Evolutionary conservation across 2,113 vertebrate genomes (phyloP).

Genomic region (Zingel zingel): DNA sequence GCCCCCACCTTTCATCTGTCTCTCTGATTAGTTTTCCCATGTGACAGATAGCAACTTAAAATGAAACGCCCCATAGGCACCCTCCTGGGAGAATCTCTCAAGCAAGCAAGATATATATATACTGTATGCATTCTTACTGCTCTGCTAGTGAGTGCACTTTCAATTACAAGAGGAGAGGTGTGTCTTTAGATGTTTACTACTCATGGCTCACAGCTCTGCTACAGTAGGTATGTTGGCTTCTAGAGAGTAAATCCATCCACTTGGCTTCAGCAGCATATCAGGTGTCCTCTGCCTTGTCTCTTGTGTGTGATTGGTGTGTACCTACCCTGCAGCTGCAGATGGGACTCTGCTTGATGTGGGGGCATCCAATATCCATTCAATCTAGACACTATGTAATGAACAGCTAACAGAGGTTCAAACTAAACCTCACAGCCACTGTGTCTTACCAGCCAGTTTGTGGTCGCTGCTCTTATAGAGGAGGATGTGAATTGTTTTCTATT

Average conservation of each 20-base stretch:
- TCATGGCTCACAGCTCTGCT: conserved; percentile 68
- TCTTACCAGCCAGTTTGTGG: background rate
- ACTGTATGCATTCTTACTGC: conserved; percentile 49
- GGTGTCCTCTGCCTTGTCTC: conserved; percentile 73
- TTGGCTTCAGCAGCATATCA: conserved; percentile 70
- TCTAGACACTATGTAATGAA: conserved; percentile 65
- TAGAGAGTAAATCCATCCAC: conserved; percentile 72
- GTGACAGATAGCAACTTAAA: conserved; percentile 80
- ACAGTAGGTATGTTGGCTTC: conserved; percentile 58
- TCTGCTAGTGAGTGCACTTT: conserved; percentile 75
- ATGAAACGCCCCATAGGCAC: conserved; percentile 73
- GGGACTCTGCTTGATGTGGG: conserved; percentile 67
- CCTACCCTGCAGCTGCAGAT: conserved; percentile 67
- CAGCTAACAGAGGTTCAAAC: conserved; percentile 32
- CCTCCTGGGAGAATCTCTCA: conserved; percentile 69
- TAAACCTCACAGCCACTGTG: conserved; percentile 1
- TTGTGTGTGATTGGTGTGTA: conserved; percentile 70
- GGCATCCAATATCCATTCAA: conserved; percentile 71
- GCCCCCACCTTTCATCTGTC: conserved; percentile 82
- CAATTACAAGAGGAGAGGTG: conserved; percentile 75
- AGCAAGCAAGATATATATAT: conserved; percentile 55
- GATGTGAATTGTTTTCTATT: background rate
- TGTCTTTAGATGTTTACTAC: conserved; percentile 73
- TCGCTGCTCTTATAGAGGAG: background rate
- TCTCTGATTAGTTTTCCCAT: conserved; percentile 81